phyloP scores from a whole-genome alignment of 2,888 invertebrate species.

The Hydrotaea cyrtoneurina region DNA sequence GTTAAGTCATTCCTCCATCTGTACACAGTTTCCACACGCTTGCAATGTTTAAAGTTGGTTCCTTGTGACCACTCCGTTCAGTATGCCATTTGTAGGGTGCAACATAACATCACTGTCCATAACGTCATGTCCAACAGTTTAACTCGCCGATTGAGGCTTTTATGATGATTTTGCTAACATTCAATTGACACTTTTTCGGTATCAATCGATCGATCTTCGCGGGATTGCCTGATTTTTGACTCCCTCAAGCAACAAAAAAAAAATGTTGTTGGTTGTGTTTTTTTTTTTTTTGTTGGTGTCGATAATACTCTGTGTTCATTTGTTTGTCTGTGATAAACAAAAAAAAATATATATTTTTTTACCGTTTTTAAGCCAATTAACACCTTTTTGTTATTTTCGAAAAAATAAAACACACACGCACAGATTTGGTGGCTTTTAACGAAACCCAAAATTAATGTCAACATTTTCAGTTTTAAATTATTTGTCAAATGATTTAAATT shows the following conservation, averaged over 20 bases:
- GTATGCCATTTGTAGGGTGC: not conserved
- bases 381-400: conserved; percentile 39
- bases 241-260: conserved; percentile 8
- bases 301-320: not conserved
- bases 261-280: conserved; percentile 20
- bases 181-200: conserved; percentile 55
- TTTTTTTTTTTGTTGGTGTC: not conserved
- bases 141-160: not conserved
- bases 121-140: not conserved
- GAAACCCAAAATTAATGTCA: conserved; percentile 10
- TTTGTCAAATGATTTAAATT: conserved; percentile 64
- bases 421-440: not conserved
- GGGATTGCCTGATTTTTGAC: conserved; percentile 3
- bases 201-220: not conserved
- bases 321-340: conserved; percentile 23
- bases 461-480: conserved; percentile 15
- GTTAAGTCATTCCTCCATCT: no score
- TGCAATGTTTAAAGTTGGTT: no score
- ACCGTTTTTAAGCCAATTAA: conserved; percentile 54
- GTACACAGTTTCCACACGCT: no score
- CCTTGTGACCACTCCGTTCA: no score
- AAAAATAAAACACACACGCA: not conserved
- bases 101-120: not conserved
- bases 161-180: conserved; percentile 49
- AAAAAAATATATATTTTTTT: conserved; percentile 22